Percentiles rank a stretch among this genome's conserved stretches.
Evolutionary conservation across 2,888 invertebrate genomes (phyloP).

Genomic region (Thecophora atra): DNA sequence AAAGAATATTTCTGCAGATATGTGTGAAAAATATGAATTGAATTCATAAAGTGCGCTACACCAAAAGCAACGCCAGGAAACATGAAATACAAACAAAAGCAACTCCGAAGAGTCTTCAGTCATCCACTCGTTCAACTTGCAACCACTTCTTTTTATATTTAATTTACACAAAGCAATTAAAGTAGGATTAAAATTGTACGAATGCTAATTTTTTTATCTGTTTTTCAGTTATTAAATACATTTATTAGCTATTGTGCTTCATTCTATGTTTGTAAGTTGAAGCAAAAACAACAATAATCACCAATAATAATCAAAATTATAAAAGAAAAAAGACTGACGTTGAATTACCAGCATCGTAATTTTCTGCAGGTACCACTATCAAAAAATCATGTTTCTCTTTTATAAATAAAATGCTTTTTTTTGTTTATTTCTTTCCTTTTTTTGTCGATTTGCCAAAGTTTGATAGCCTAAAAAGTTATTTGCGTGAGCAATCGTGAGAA

Average conservation of each 20-base stretch:
- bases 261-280: too few species aligned
- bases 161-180: slow-evolving; percentile 7
- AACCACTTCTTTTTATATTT: background rate
- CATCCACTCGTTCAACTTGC: too few species aligned
- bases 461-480: background rate
- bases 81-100: too few species aligned
- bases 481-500: background rate
- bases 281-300: slow-evolving; percentile 24
- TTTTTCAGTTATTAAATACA: background rate
- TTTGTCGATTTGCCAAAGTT: background rate
- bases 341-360: background rate
- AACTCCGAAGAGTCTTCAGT: too few species aligned
- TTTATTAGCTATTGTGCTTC: background rate
- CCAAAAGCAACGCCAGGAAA: too few species aligned
- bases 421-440: background rate
- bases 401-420: background rate
- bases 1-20: background rate
- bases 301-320: slow-evolving; percentile 27
- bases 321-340: background rate
- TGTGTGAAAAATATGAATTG: too few species aligned
- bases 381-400: too few species aligned
- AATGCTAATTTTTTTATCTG: background rate
- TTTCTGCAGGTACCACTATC: background rate
- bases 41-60: too few species aligned
- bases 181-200: slow-evolving; percentile 7